Percentiles rank a stretch among this genome's conserved stretches.
Evolutionary conservation across 2,113 vertebrate species (phyloP).

Genomic region (Syngnathus floridae): DNA sequence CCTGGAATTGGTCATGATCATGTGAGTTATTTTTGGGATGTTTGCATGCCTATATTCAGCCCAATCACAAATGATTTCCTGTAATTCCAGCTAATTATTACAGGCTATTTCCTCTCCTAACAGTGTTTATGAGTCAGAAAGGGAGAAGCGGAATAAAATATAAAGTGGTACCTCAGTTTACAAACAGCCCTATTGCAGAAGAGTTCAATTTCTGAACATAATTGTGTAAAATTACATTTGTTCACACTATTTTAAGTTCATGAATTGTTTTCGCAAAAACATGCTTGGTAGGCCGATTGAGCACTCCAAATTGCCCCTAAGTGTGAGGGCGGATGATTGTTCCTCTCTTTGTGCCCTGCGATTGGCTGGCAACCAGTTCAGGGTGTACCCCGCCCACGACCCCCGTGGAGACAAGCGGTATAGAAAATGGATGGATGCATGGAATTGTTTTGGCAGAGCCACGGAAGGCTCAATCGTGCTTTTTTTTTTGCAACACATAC

Average conservation of each 20-base stretch:
- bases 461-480: too few relatives aligned
- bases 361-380: too few relatives aligned
- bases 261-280: neutral
- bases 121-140: constrained; percentile 44
- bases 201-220: neutral
- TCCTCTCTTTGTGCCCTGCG: too few relatives aligned
- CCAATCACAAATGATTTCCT: constrained; percentile 38
- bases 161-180: neutral
- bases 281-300: too few relatives aligned
- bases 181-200: neutral
- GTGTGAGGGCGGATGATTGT: neutral
- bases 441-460: too few relatives aligned
- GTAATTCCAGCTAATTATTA: constrained; percentile 66
- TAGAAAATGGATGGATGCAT: too few relatives aligned
- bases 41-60: constrained; percentile 57
- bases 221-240: neutral
- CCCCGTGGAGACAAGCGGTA: too few relatives aligned
- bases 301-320: neutral
- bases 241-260: neutral
- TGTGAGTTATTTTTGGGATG: constrained; percentile 58
- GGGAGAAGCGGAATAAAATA: neutral
- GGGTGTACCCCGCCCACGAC: too few relatives aligned
- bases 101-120: constrained; percentile 44
- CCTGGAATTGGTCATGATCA: constrained; percentile 45
- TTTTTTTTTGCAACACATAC: too few relatives aligned